Base-by-base conservation (phyloP, 2,888 invertebrate species). In the Metellina segmentata region DNA sequence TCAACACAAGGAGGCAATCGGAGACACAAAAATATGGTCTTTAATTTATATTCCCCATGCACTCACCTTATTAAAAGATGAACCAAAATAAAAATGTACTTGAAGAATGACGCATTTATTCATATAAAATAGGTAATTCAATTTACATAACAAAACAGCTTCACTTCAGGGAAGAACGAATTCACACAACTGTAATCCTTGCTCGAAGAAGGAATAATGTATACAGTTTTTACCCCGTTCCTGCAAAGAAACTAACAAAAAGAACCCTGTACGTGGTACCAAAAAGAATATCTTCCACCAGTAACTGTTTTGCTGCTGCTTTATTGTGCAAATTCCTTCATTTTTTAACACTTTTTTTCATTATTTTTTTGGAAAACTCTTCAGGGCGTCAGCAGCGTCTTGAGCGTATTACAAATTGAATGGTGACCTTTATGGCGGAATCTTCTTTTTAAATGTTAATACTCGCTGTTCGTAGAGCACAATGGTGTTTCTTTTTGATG, bases 71-170 rank as follows among this genome's bases (percentile, higher is more conserved):
- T 61, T 61, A 61, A 61, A 61, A 16, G 61, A 74, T 74, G 19
- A 74, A 74, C 48, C 16, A 74, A 74, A 13, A 48, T 6, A 9
- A 11, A 20, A n/a, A 51, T 9, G 49, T 48, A 71, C 70, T 11
- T 7, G 19, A 86, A 52, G 77, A 78, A 20, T 69, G 70, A 16
- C 34, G 70, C 51, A 78, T 86, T 69, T 70, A 86, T 86, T 78
- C 71, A 78, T 52, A 71, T 69, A 86, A 70, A 86, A 71, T 86
- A 53, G 86, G 71, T 86, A 71, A 86, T 86, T 70, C 34, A 78
- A 86, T 86, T 78, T 86, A 51, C 78, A 86, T 86, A 78, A 70
- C 71, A 71, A 86, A 86, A 78, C 78, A 78, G 69, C 70, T 49
- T 34, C 75, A 49, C 85, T 70, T 85, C 49, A 16, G 52, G 52